A percentile compares a stretch with the other conserved stretches of the same genome.
Evolutionary conservation across 2,797 vertebrate genomes (phyloP).

Genomic region (Pelobates cultripes): DNA sequence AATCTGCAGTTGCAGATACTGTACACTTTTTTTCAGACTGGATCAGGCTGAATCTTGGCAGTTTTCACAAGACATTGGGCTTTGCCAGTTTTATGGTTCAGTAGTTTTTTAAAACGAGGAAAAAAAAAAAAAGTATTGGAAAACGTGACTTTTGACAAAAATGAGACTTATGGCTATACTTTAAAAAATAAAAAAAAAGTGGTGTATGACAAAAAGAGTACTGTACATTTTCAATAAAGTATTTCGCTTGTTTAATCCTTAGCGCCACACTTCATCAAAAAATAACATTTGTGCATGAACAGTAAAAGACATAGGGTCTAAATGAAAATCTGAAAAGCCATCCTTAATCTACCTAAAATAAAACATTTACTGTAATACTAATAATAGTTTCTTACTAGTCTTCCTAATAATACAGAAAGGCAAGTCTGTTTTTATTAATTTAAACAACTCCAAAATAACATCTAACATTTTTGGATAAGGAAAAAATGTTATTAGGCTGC

Average conservation of each 20-base stretch:
- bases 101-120: conserved; percentile 36
- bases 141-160: conserved; percentile 36
- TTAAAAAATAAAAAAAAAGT: conserved; percentile 13
- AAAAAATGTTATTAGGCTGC: no score
- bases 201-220: conserved; percentile 42
- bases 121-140: background rate
- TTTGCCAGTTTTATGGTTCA: conserved; percentile 45
- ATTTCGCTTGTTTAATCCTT: conserved; percentile 20
- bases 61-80: conserved; percentile 7
- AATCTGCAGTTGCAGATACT: background rate
- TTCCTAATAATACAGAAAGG: no score
- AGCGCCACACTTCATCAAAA: conserved; percentile 24
- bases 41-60: conserved; percentile 27
- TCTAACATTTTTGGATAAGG: no score
- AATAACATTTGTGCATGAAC: conserved; percentile 3
- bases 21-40: conserved; percentile 12
- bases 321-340: background rate
- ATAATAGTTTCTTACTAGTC: background rate
- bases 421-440: no score
- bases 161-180: conserved; percentile 10
- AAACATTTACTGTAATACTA: background rate
- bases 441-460: no score
- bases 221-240: conserved; percentile 22
- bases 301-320: conserved; percentile 6
- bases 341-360: background rate